Conservation (phyloP, 2,113 vertebrate genomes). For the Hemiscyllium ocellatum region DNA sequence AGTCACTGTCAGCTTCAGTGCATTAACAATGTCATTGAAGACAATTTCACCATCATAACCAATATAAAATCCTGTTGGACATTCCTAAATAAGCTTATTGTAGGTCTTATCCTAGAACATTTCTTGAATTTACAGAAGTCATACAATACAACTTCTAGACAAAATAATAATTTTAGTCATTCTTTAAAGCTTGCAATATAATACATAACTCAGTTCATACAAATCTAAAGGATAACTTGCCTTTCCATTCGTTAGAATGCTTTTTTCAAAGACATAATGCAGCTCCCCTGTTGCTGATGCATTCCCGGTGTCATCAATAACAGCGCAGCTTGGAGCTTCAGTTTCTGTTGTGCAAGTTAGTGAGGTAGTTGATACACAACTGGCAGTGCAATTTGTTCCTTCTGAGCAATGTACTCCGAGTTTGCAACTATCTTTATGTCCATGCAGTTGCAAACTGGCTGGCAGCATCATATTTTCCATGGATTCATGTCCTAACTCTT, state of each 20-base stretch:
- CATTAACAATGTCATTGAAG: too few species aligned
- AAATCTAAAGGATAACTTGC: slow-evolving; percentile 52
- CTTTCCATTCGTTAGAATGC: slow-evolving; percentile 97
- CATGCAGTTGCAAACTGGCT: neutral
- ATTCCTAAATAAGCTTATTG: neutral
- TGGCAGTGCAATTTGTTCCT: slow-evolving; percentile 46
- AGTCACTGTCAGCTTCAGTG: too few species aligned
- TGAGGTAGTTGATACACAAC: slow-evolving; percentile 65
- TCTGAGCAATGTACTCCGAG: slow-evolving; percentile 46
- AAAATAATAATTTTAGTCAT: neutral
- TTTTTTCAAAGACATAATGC: slow-evolving; percentile 85
- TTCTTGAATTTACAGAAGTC: neutral
- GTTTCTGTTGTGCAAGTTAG: slow-evolving; percentile 54
- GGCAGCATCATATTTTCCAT: slow-evolving; percentile 43
- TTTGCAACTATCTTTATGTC: slow-evolving; percentile 44
- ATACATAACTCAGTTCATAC: neutral
- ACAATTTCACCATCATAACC: too few species aligned
- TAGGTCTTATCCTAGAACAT: neutral
- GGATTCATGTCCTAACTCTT: slow-evolving; percentile 46
- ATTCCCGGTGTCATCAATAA: slow-evolving; percentile 52
- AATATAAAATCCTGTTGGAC: too few species aligned
- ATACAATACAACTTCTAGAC: neutral
- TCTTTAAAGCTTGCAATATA: neutral
- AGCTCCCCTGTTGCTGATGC: slow-evolving; percentile 64
- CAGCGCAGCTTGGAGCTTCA: slow-evolving; percentile 47